phyloP scores from a whole-genome alignment of 2,888 invertebrate genomes.

The Colostygia pectinataria region DNA sequence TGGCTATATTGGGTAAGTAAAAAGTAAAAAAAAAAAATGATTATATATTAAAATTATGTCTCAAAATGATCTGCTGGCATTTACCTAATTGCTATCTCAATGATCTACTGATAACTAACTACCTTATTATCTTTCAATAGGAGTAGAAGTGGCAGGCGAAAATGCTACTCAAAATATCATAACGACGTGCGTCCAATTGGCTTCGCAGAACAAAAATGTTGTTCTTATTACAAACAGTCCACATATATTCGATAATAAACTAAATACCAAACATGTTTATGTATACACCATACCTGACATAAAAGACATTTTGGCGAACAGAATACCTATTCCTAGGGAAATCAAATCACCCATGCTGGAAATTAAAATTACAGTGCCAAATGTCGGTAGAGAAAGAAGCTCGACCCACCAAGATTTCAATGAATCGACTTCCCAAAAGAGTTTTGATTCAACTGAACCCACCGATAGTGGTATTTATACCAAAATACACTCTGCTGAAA shows the following conservation, averaged over 20 bases:
- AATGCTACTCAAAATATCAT: conserved; percentile 9
- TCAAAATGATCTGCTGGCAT: too few species aligned
- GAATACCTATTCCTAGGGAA: not conserved
- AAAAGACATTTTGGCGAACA: conserved; percentile 18
- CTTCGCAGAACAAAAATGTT: conserved; percentile 20
- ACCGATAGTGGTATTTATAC: not conserved
- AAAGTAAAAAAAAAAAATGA: not conserved
- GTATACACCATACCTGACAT: conserved; percentile 23
- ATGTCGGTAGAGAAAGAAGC: not conserved
- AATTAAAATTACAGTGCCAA: conserved; percentile 25
- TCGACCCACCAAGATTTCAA: not conserved
- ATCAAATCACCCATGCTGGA: conserved; percentile 19
- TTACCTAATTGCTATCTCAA: too few species aligned
- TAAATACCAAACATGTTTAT: conserved; percentile 10
- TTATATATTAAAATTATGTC: not conserved
- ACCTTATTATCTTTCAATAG: conserved; percentile 6
- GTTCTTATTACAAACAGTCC: conserved; percentile 24
- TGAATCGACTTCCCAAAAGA: not conserved
- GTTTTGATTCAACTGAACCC: not conserved
- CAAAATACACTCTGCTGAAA: too few species aligned
- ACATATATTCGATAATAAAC: conserved; percentile 13
- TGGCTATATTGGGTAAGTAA: conserved; percentile 51
- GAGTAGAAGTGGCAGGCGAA: conserved; percentile 14
- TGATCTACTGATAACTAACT: too few species aligned
- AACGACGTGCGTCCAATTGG: conserved; percentile 24